Conservation (phyloP, 2,797 vertebrate genomes). For the Typhlichthys subterraneus region DNA sequence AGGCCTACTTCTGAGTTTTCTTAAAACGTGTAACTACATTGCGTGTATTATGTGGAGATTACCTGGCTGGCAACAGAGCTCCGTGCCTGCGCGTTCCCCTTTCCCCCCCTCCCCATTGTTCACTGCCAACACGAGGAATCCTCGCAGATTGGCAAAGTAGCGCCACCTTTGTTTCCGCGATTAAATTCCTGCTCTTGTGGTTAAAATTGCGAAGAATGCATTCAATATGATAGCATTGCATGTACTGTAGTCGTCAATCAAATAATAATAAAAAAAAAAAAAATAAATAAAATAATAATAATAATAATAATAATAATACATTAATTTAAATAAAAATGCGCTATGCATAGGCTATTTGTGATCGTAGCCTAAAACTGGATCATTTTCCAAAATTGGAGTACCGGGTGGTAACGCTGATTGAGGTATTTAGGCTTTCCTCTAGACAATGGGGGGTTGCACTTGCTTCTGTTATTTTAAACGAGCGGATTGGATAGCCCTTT, state of each 20-base stretch:
- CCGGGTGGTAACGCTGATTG: constrained; percentile 59
- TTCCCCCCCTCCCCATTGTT: constrained; percentile 47
- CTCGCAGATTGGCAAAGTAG: constrained; percentile 56
- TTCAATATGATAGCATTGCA: too few relatives aligned
- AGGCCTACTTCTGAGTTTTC: constrained; percentile 37
- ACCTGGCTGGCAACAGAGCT: constrained; percentile 51
- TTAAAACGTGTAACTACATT: constrained; percentile 1
- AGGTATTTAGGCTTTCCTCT: constrained; percentile 52
- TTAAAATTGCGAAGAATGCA: constrained; percentile 10
- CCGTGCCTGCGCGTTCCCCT: constrained; percentile 31
- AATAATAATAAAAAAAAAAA: too few relatives aligned
- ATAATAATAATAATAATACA: too few relatives aligned
- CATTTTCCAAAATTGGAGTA: constrained; percentile 16
- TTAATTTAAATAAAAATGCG: too few relatives aligned
- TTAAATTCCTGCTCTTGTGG: constrained; percentile 16
- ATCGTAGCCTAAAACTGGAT: too few relatives aligned
- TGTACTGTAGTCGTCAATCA: too few relatives aligned
- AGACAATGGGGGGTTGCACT: constrained; percentile 63
- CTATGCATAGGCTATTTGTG: too few relatives aligned
- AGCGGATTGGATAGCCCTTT: constrained; percentile 11
- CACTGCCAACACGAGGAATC: constrained; percentile 61
- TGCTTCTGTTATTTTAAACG: constrained; percentile 57
- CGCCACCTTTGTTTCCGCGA: constrained; percentile 71
- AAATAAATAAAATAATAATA: too few relatives aligned
- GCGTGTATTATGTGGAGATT: constrained; percentile 25